Evolutionary conservation across 2,888 invertebrate genomes (phyloP).

Genomic region (Diabrotica balteata): DNA sequence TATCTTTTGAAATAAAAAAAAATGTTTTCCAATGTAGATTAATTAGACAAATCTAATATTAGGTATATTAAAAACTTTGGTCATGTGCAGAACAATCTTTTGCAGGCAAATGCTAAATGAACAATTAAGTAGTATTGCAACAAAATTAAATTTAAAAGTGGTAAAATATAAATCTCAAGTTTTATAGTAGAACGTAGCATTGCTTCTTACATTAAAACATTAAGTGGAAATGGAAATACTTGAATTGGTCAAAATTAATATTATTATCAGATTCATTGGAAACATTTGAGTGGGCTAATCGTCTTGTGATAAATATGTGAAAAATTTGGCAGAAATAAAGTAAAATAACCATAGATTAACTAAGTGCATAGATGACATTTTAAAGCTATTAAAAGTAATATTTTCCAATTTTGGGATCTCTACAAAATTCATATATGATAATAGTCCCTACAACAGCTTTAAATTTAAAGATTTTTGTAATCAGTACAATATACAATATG

Average conservation of each 20-base stretch:
- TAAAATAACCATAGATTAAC: conserved; percentile 48
- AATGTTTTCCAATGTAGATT: conserved; percentile 1
- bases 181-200: background rate
- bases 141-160: background rate
- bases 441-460: too few relatives aligned
- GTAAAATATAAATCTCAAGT: conserved; percentile 4
- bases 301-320: background rate
- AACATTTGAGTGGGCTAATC: background rate
- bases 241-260: background rate
- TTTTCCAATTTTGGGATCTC: too few relatives aligned
- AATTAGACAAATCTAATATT: conserved; percentile 3
- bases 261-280: background rate
- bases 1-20: conserved; percentile 3
- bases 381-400: too few relatives aligned
- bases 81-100: background rate
- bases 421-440: too few relatives aligned
- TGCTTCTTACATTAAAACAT: background rate
- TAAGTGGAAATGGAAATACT: background rate
- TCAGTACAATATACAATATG: too few relatives aligned
- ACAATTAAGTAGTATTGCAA: background rate
- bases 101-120: background rate
- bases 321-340: conserved; percentile 38
- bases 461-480: too few relatives aligned
- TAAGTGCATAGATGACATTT: too few relatives aligned
- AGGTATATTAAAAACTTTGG: background rate